Percentiles rank a stretch among this genome's conserved stretches.
These are phyloP conservation scores for Ormyrus nitidulus DNA, from an alignment of 2,888 invertebrate genomes.

Conservation along the genomic window DNA sequence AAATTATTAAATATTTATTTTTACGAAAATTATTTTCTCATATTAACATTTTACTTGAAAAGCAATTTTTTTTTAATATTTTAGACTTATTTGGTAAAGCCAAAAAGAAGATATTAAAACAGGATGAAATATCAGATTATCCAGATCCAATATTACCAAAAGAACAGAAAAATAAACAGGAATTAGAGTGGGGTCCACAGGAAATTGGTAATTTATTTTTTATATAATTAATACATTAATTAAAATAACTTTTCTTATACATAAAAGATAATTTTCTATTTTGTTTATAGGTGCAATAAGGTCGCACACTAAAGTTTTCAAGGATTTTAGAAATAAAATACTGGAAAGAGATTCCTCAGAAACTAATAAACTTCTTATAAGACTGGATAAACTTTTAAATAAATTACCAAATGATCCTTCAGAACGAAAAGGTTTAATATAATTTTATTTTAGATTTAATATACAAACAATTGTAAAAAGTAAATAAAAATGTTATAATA, in stretches of 20 bases:
- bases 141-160: constrained; percentile 57
- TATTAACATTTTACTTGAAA: background rate
- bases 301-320: constrained; percentile 86
- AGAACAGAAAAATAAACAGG: constrained; percentile 61
- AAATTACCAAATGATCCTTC: constrained; percentile 86
- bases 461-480: background rate
- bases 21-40: background rate
- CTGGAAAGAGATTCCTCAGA: constrained; percentile 94
- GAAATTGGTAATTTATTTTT: constrained; percentile 77
- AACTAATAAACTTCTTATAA: constrained; percentile 95
- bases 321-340: constrained; percentile 81
- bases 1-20: constrained; percentile 9
- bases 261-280: background rate
- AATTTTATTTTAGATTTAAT: background rate
- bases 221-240: constrained; percentile 1
- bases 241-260: background rate
- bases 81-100: constrained; percentile 88
- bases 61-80: constrained; percentile 48
- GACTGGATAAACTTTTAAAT: constrained; percentile 92
- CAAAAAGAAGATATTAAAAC: constrained; percentile 89
- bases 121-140: constrained; percentile 79
- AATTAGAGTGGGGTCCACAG: constrained; percentile 79
- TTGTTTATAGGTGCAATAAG: constrained; percentile 77
- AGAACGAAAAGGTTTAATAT: constrained; percentile 81
- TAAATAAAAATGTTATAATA: constrained; percentile 1